Percentiles rank a stretch among this genome's conserved stretches.
These are phyloP conservation scores for Sclerodermus sp. DNA, from an alignment of 2,888 invertebrate species.

Conservation along the genomic window DNA sequence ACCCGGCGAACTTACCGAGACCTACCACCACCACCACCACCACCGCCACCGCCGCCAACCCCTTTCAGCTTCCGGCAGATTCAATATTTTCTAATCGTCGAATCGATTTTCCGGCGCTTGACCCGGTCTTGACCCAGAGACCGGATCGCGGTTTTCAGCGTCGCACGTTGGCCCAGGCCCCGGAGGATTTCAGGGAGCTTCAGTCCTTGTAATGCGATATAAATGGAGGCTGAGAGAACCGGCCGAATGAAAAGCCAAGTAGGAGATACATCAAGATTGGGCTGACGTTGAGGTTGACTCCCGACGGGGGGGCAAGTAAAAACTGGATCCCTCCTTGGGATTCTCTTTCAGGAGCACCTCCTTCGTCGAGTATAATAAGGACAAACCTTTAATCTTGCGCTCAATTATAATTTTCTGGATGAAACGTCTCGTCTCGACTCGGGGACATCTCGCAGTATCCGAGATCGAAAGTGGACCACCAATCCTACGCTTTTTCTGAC, in stretches of 20 bases:
- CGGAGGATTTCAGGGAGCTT: constrained; percentile 33
- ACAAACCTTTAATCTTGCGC: constrained; percentile 49
- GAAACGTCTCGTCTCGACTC: constrained; percentile 19
- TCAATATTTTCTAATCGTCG: too few species aligned
- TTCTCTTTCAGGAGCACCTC: constrained; percentile 31
- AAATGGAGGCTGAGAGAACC: constrained; percentile 44
- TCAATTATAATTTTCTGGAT: constrained; percentile 49
- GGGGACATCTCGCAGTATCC: constrained; percentile 8
- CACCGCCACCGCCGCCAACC: too few species aligned
- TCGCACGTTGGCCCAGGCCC: neutral
- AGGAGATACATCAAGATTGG: constrained; percentile 55
- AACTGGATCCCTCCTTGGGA: constrained; percentile 47
- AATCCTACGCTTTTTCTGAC: constrained; percentile 14
- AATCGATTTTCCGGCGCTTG: too few species aligned
- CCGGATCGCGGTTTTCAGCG: neutral
- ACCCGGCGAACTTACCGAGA: too few species aligned
- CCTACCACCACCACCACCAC: too few species aligned
- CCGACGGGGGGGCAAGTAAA: constrained; percentile 41
- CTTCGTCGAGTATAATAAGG: constrained; percentile 43
- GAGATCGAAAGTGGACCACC: constrained; percentile 42
- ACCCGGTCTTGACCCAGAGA: too few species aligned
- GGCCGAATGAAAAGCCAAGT: constrained; percentile 43
- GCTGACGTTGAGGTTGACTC: constrained; percentile 53
- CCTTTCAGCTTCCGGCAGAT: too few species aligned
- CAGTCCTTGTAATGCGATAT: constrained; percentile 46